Evolutionary conservation across 92 coral and sea anemone species (phyloP), one percentile per base, ranked within the genome.

Genomic region (Scolanthus callimorphus): DNA sequence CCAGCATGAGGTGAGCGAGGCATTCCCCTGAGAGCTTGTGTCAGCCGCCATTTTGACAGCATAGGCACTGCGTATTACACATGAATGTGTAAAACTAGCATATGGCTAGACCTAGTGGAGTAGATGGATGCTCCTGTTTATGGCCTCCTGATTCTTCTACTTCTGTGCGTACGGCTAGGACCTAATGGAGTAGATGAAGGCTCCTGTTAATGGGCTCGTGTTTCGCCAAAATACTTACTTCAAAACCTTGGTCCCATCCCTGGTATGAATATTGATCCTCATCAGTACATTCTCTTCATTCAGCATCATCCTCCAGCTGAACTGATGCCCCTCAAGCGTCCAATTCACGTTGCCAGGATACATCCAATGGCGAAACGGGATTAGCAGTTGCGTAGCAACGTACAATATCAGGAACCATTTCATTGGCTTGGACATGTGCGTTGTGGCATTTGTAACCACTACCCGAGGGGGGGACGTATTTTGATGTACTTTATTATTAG

Each of bases 361-460:
- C 76, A 76, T 62, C 83, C 83, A 76, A 76, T 76, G 83, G 48
- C 83, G 83, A 27, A 76, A 76, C 60, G 83, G 83, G 29, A 67
- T 27, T 26, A 76, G 9, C 57, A 76, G 37, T 63, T 76, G 83
- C 20, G 52, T 60, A 43, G 47, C 73, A 58, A 76, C 65, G 47
- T 76, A 76, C 51, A 31, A 0, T 39, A 37, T 8, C 15, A 76
- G 55, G 49, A 76, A 53, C 25, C 48, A 58, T 43, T 59, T 76
- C 48, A 67, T 23, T 3, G 55, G 63, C 59, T 64, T 67, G 57
- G 50, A 28, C 82, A 75, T 58, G 43, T 55, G 31, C 28, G 51
- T 25, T 20, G 13, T 3, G 0, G 41, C 31, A 20, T 62, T 22
- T 34, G 23, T 8, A 29, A 21, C 1, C 1, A 2, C 25, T 11